Evolutionary conservation across 1,140 invertebrate genomes (phyloP).

Genomic region (Ips nitidus): DNA sequence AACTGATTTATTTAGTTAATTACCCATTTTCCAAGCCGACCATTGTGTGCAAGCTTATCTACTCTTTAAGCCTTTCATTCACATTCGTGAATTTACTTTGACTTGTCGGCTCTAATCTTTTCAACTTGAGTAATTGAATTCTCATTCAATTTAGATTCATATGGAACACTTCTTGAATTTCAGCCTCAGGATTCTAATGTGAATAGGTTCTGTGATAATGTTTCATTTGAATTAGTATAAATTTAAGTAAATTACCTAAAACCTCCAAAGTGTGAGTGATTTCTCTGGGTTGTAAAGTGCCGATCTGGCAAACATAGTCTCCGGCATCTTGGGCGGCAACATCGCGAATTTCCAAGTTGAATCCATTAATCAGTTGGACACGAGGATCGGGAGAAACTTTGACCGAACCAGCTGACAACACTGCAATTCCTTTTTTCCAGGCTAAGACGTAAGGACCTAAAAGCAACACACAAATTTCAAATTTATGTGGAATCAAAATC

Average conservation of each 20-base stretch:
- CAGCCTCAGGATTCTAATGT: too few species aligned
- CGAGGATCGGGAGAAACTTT: slow-evolving; percentile 62
- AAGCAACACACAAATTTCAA: slow-evolving; percentile 26
- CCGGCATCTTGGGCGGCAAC: slow-evolving; percentile 60
- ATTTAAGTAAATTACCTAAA: slow-evolving; percentile 55
- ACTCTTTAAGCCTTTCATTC: too few species aligned
- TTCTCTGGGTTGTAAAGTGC: slow-evolving; percentile 59
- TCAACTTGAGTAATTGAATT: too few species aligned
- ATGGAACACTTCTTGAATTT: too few species aligned
- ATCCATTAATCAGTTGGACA: slow-evolving; percentile 57
- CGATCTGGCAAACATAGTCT: slow-evolving; percentile 64
- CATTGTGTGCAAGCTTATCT: too few species aligned
- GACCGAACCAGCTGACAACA: slow-evolving; percentile 60
- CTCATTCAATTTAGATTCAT: too few species aligned
- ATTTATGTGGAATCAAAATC: neutral
- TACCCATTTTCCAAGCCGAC: too few species aligned
- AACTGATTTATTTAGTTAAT: too few species aligned
- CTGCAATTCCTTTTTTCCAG: slow-evolving; percentile 61
- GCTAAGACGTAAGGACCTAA: slow-evolving; percentile 57
- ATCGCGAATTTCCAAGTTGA: slow-evolving; percentile 60
- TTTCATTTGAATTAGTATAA: neutral
- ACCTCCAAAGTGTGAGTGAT: slow-evolving; percentile 62
- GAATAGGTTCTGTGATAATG: too few species aligned
- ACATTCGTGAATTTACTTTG: too few species aligned
- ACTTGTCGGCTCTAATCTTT: too few species aligned